Evolutionary conservation across 1,140 invertebrate species (phyloP), one percentile per base, ranked within the genome.

Genomic region (Propsilocerus akamusi): DNA sequence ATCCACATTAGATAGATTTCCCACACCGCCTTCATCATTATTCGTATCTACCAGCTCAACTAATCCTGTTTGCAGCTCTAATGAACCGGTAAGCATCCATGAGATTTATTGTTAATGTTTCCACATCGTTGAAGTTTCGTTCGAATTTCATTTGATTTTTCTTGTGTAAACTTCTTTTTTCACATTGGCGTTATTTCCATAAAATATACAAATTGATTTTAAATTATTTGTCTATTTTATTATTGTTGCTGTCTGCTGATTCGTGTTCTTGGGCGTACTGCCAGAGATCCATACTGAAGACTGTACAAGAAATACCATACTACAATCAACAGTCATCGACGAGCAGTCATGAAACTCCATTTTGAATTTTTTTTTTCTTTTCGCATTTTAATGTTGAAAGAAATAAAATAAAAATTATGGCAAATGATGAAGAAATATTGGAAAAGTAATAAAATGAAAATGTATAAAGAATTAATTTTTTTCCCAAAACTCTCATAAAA

Each of bases 21-120:
- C 34, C 17, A 41, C 34, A 20, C 34, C 34, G 17, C 34, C 34
- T 3, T 41, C 34, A 41, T 41, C 34, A 41, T 41, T 41, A 41
- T 41, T 41, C 34, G 34, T 41, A 41, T 41, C 34, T 41, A 20
- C 34, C 34, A 41, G 34, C 34, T 7, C 34, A 41, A 41, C 34
- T 41, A 41, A 41, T 41, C 34, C 34, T 41, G 34, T 41, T 41
- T 41, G 34, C 34, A 41, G 22, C 34, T 41, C 34, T 41, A 41
- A 41, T 41, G 34, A 41, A 41, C 34, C 34, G 34, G 34, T 41
- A 41, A 41, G 34, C 34, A 41, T 41, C 34, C 34, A 20, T 17
- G 14, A 41, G 34, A 41, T 41, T 41, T 41, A 41, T 41, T 41
- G 34, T 41, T 41, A 41, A 14, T 41, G 34, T 41, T 41, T 41